phyloP scores from a whole-genome alignment of 2,888 invertebrate genomes.

The Ethmia dodecea region DNA sequence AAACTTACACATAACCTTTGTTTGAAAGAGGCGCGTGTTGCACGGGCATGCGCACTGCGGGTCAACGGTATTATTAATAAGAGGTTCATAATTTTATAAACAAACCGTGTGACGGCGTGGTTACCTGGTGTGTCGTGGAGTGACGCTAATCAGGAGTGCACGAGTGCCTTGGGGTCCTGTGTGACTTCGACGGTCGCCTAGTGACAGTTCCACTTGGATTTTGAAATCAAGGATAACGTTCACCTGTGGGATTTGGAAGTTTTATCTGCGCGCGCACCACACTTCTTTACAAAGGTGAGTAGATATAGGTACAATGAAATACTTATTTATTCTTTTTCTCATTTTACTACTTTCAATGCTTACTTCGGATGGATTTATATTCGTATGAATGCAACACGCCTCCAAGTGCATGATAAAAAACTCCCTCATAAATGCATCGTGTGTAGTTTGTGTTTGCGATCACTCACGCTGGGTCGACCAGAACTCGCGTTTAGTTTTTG shows the following conservation, averaged over 20 bases:
- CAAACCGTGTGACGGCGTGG: slow-evolving; percentile 53
- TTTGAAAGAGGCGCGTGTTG: slow-evolving; percentile 66
- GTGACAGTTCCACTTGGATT: slow-evolving; percentile 35
- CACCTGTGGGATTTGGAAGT: slow-evolving; percentile 72
- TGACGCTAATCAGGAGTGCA: slow-evolving; percentile 49
- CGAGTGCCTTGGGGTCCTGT: slow-evolving; percentile 31
- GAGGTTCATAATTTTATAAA: slow-evolving; percentile 68
- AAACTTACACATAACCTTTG: slow-evolving; percentile 68
- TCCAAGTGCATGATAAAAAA: slow-evolving; percentile 29
- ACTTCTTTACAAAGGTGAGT: slow-evolving; percentile 63
- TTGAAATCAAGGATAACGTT: slow-evolving; percentile 55
- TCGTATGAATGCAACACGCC: not conserved
- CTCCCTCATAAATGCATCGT: slow-evolving; percentile 24
- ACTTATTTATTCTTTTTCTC: too few species aligned
- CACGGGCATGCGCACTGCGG: slow-evolving; percentile 67
- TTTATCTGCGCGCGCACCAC: slow-evolving; percentile 72
- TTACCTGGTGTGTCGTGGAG: slow-evolving; percentile 46
- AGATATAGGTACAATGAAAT: not conserved
- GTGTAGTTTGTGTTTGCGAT: slow-evolving; percentile 20
- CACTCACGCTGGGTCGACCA: slow-evolving; percentile 17
- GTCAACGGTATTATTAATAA: slow-evolving; percentile 62
- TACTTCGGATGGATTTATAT: too few species aligned
- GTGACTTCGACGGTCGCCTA: slow-evolving; percentile 26
- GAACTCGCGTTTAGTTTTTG: slow-evolving; percentile 19
- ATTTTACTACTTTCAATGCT: too few species aligned